Conservation (phyloP, 2,888 invertebrate species). For the Disparrhopalites patrizii region DNA sequence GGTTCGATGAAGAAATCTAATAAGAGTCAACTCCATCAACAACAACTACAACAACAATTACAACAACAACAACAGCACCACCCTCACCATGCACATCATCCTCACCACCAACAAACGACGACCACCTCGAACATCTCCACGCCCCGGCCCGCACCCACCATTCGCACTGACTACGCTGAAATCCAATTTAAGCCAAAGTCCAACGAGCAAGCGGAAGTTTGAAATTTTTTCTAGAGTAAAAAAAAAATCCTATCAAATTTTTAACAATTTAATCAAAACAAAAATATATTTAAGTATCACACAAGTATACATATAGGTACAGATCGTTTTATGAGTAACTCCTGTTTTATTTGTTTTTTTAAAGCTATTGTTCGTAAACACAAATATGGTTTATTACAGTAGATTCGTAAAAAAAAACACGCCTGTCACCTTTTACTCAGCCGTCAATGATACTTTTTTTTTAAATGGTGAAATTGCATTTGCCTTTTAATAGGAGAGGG, state of each 20-base stretch:
- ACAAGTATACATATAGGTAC: no score
- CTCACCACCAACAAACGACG: conserved; percentile 30
- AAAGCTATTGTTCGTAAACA: no score
- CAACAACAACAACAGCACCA: conserved; percentile 34
- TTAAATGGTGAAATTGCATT: no score
- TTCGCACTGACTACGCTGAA: conserved; percentile 45
- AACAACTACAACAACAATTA: conserved; percentile 31
- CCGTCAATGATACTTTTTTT: no score
- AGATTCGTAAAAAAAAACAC: no score
- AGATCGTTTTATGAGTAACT: no score
- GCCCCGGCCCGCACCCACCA: conserved; percentile 28
- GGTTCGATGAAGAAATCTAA: conserved; percentile 50
- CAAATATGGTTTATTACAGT: no score
- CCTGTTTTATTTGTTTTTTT: no score
- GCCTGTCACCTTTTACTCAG: no score
- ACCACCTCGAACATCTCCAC: conserved; percentile 32
- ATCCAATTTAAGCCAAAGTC: conserved; percentile 48
- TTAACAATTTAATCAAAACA: not conserved
- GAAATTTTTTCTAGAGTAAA: no score
- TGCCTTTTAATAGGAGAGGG: no score
- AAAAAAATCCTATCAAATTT: not conserved
- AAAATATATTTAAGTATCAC: no score
- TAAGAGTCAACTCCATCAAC: conserved; percentile 33
- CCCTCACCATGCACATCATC: conserved; percentile 20
- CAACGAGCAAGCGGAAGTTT: conserved; percentile 48